A percentile compares a stretch with the other conserved stretches of the same genome.
These are phyloP conservation scores for Falco punctatus DNA, from an alignment of 2,113 vertebrate species.

Conservation along the genomic window DNA sequence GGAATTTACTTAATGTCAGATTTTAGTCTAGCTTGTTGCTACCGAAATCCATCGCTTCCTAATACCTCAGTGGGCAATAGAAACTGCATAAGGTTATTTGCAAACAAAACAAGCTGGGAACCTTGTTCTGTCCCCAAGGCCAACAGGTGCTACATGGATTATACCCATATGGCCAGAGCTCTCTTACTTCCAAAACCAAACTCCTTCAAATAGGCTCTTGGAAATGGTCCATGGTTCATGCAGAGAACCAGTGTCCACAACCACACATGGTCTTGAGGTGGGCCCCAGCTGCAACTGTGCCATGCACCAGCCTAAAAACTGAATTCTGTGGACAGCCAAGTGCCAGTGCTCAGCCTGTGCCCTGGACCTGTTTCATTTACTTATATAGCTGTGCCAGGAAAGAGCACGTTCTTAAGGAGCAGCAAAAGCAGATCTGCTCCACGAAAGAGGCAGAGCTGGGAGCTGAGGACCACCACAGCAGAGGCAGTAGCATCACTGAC, in stretches of 20 bases:
- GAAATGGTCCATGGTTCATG: not conserved
- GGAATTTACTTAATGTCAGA: not conserved
- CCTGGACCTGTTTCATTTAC: not conserved
- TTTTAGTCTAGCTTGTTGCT: not conserved
- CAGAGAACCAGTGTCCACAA: not conserved
- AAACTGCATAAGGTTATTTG: not conserved
- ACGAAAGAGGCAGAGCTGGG: not conserved
- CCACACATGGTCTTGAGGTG: no score
- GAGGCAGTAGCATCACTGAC: fast-evolving
- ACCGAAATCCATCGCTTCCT: not conserved
- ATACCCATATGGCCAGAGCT: not conserved
- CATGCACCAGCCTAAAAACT: not conserved
- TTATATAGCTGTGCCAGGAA: fast-evolving
- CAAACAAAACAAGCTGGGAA: not conserved
- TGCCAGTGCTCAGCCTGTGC: not conserved
- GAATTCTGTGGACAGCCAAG: not conserved
- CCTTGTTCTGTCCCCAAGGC: not conserved
- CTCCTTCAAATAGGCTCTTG: fast-evolving
- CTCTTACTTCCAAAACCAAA: not conserved
- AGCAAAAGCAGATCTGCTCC: not conserved
- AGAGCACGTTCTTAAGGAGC: not conserved
- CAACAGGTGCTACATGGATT: not conserved
- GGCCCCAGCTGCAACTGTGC: not conserved
- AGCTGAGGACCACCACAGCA: not conserved
- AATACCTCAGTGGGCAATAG: not conserved